Evolutionary conservation across 2,888 invertebrate genomes (phyloP).

Genomic region (Pinctada fucata): DNA sequence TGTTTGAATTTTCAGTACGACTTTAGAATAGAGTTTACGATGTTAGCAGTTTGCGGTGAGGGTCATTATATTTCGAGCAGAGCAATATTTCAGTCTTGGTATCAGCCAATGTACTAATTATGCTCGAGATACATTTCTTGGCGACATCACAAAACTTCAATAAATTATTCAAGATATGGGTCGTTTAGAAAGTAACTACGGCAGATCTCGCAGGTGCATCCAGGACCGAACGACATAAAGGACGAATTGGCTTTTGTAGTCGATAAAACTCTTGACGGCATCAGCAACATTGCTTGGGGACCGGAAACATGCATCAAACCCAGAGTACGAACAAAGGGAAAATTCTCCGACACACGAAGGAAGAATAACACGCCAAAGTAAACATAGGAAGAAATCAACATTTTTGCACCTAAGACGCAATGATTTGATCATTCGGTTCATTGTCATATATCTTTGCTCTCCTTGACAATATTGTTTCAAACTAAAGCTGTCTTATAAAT

Average conservation of each 20-base stretch:
- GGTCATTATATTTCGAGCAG: slow-evolving; percentile 38
- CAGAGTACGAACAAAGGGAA: slow-evolving; percentile 17
- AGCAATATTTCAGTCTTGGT: slow-evolving; percentile 34
- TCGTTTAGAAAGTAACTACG: slow-evolving; percentile 20
- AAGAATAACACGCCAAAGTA: too few relatives aligned
- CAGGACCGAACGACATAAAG: slow-evolving; percentile 13
- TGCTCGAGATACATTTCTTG: slow-evolving; percentile 25
- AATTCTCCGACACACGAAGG: background rate
- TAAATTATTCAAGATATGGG: slow-evolving; percentile 39
- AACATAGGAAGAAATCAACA: too few relatives aligned
- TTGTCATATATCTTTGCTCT: too few relatives aligned
- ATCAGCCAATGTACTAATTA: slow-evolving; percentile 38
- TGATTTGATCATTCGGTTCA: too few relatives aligned
- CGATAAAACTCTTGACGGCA: slow-evolving; percentile 29
- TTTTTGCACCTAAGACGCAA: too few relatives aligned
- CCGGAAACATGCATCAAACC: slow-evolving; percentile 34
- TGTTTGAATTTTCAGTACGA: background rate
- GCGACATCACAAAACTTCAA: slow-evolving; percentile 32
- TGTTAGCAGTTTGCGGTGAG: slow-evolving; percentile 11
- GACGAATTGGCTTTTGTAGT: slow-evolving; percentile 32
- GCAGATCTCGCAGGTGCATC: slow-evolving; percentile 27
- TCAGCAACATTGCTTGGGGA: slow-evolving; percentile 30
- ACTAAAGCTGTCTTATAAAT: background rate
- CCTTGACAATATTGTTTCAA: too few relatives aligned
- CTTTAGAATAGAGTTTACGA: background rate